Evolutionary conservation across 1,140 invertebrate species (phyloP), one percentile per base, ranked within the genome.

Genomic region (Polypedilum pembai): DNA sequence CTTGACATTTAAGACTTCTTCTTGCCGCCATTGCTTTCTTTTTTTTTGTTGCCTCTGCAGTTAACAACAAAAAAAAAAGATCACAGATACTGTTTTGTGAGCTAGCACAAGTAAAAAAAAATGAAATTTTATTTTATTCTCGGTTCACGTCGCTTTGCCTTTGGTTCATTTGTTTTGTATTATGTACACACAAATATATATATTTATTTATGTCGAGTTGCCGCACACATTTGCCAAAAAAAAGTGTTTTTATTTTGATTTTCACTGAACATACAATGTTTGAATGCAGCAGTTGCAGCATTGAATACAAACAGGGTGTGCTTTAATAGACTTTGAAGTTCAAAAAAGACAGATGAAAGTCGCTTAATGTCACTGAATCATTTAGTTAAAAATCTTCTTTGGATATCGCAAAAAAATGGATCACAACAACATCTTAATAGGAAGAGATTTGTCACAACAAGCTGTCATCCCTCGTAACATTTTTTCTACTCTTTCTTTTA

Each of bases 1-100:
- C 20, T 69, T 69, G 65, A 69, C 65, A 69, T 69, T 69, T 69
- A 69, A 69, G 65, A 69, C 65, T 33, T 33, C 24, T 33, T 33
- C 24, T 33, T 33, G 24, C 24, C 24, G 24, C 24, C 24, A 33
- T 33, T 33, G 1, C 24, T 33, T 33, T 33, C 5, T 33, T 33
- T n/a, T n/a, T n/a, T n/a, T n/a, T n/a, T n/a, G n/a, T n/a, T 33
- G 24, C 24, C 24, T 69, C 65, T 69, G 65, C 65, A 69, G 65
- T 69, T 69, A 69, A 18, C 65, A 33, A 18, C 65, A 33, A 33
- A 5, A 33, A 33, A 33, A 10, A 69, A 21, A 69, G 65, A 69
- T 69, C 65, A 69, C 18, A 69, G 65, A 69, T 18, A 69, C 20
- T n/a, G 12, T 56, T 18, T 69, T 21, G 17, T n/a, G 65, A 18